Conservation (phyloP, 2,113 vertebrate species). For the Eulemur rufifrons region DNA sequence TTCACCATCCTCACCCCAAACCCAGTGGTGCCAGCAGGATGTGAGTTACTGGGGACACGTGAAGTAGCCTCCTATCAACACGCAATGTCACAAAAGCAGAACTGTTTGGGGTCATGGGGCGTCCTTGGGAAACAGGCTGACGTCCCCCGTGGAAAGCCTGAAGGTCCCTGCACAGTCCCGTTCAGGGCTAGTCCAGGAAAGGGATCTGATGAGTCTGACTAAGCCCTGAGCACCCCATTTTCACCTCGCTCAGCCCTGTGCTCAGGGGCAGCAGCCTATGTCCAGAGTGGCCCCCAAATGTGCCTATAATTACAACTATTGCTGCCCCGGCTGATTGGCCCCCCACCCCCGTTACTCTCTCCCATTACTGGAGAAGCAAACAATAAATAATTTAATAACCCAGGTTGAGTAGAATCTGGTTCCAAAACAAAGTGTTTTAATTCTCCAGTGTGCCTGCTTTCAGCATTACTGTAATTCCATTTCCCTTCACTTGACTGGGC, state of each 20-base stretch:
- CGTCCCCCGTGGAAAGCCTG: background rate
- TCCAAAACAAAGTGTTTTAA: slow-evolving; percentile 60
- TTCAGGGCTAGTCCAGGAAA: background rate
- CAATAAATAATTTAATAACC: slow-evolving; percentile 78
- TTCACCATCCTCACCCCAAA: background rate
- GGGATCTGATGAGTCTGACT: background rate
- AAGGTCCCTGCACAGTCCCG: background rate
- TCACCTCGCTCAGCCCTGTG: background rate
- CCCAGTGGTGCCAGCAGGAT: background rate
- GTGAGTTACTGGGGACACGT: rapidly evolving
- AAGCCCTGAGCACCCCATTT: background rate
- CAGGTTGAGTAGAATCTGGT: slow-evolving; percentile 36
- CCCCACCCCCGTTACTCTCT: slow-evolving; percentile 39
- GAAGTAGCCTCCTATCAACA: background rate
- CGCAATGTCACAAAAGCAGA: background rate
- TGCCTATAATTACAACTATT: slow-evolving; percentile 69
- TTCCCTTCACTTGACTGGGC: slow-evolving; percentile 58
- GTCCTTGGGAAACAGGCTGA: background rate
- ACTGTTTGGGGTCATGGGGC: background rate
- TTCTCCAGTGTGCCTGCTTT: background rate
- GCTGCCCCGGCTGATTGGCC: slow-evolving; percentile 48
- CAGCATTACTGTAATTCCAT: slow-evolving; percentile 62
- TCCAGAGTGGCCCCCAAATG: slow-evolving; percentile 39
- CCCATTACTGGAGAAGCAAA: slow-evolving; percentile 73
- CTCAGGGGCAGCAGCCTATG: background rate